Evolutionary conservation across 2,113 vertebrate species (phyloP).

Genomic region (Rhodinocichla rosea): DNA sequence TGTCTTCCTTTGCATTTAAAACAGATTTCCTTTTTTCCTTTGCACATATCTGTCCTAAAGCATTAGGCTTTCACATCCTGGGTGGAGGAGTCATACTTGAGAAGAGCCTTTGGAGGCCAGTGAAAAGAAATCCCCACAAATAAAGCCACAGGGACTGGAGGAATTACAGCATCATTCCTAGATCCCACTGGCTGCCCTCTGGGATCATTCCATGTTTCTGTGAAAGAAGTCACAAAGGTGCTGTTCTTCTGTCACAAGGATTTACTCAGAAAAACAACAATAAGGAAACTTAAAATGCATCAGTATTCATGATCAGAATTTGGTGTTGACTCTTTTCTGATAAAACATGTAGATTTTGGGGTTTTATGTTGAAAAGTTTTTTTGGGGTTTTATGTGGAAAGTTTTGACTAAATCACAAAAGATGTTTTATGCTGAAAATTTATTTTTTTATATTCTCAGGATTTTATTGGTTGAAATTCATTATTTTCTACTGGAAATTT

Average conservation of each 20-base stretch:
- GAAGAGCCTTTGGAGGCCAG: background rate
- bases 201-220: background rate
- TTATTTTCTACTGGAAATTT: background rate
- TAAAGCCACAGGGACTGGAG: background rate
- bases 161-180: background rate
- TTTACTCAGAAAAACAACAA: background rate
- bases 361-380: background rate
- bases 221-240: background rate
- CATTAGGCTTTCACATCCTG: background rate
- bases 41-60: background rate
- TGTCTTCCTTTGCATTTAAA: background rate
- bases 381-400: background rate
- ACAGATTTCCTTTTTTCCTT: background rate
- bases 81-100: background rate
- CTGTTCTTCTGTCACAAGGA: background rate
- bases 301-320: background rate
- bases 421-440: background rate
- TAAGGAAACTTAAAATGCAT: background rate
- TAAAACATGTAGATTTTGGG: background rate
- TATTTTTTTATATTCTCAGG: background rate
- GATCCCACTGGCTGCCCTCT: background rate
- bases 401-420: background rate
- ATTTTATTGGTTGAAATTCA: background rate
- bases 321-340: background rate
- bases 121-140: background rate